Conservation (phyloP, 2,888 invertebrate genomes). For the Callyntrura guangdongensis region DNA sequence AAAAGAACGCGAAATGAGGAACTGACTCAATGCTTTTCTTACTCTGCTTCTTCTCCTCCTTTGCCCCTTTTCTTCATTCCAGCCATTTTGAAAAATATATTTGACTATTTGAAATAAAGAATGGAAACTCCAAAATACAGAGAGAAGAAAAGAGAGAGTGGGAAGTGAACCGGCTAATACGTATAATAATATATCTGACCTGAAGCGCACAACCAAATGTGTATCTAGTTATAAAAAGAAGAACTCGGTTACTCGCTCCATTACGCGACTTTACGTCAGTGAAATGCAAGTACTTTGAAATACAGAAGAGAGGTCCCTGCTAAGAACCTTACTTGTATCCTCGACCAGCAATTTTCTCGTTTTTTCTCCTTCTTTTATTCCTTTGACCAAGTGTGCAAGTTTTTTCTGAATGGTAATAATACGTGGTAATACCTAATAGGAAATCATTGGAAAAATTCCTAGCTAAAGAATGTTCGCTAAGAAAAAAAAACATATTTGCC, state of each 20-base stretch:
- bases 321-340: background rate
- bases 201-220: background rate
- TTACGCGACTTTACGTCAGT: conserved; percentile 54
- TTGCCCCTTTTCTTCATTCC: conserved; percentile 10
- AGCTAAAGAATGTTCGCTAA: background rate
- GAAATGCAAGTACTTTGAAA: background rate
- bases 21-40: conserved; percentile 66
- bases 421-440: conserved; percentile 21
- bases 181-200: conserved; percentile 38
- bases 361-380: conserved; percentile 2
- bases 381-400: background rate
- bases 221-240: conserved; percentile 52
- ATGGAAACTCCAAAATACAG: background rate
- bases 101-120: conserved; percentile 17
- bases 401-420: conserved; percentile 1
- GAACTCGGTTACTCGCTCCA: conserved; percentile 70
- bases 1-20: conserved; percentile 55
- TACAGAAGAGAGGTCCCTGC: background rate
- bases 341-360: conserved; percentile 26
- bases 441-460: conserved; percentile 10
- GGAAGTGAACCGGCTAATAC: background rate
- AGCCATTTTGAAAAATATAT: conserved; percentile 43
- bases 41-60: background rate
- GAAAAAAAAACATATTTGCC: background rate
- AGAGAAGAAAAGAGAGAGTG: background rate